Evolutionary conservation across 2,113 vertebrate species (phyloP), one percentile per base, ranked within the genome.

Genomic region (Hydropotes inermis): DNA sequence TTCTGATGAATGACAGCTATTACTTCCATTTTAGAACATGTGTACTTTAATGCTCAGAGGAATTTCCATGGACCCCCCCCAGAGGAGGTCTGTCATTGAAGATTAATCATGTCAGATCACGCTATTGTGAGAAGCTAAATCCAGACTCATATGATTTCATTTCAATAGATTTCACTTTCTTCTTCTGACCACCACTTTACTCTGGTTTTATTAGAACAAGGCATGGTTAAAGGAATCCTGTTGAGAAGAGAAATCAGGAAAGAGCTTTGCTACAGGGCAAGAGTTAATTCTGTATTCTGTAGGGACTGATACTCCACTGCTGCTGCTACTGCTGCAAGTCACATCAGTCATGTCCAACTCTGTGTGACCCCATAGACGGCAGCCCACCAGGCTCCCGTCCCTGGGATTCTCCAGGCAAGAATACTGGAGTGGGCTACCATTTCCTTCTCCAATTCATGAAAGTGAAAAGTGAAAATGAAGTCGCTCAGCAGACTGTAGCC

Each of bases 271-370:
- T 99, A 98, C 96, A 98, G 98, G 98, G 97, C 93, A 98, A 97
- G 95, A 98, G 97, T 97, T 99, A 98, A 99, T 99, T 98, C 98
- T 96, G 98, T 98, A 93, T 98, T 99, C 98, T 99, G 93, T 96
- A 96, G 98, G 98, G 98, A 98, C 96, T 98, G 98, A 98, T 98
- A 98, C 95, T 98, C 97, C 97, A 3, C 47, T 13, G 47, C 12
- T 50, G 12, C 47, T 50, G 47, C 11, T 47, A 12, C 47, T 50
- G 47, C 47, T 50, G 47, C 47, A 50, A 50, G 47, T 14, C 47
- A 50, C 0, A 12, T 50, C 47, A 50, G 47, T 50, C 12, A 3
- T 50, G 47, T 50, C 47, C 47, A 13, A 13, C 47, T 50, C 47
- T 50, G 47, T 50, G 47, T 14, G 47, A 50, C 47, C 47, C 47